phyloP scores from a whole-genome alignment of 2,888 invertebrate species.

The Saturnia pavonia region DNA sequence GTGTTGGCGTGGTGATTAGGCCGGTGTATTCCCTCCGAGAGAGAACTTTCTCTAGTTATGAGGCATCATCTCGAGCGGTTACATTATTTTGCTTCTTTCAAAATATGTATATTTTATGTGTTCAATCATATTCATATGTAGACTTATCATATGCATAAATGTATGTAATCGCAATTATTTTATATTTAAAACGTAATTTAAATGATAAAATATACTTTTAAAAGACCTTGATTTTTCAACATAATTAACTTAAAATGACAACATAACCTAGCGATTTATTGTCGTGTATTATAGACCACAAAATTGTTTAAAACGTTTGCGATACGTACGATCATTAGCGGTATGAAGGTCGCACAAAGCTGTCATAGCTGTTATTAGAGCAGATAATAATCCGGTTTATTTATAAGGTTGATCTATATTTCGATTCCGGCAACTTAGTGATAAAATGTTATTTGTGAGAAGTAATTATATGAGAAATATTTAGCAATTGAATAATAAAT shows the following conservation, averaged over 20 bases:
- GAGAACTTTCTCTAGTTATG: not conserved
- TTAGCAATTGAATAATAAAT: slow-evolving; percentile 5
- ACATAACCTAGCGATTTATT: slow-evolving; percentile 34
- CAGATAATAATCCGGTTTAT: slow-evolving; percentile 39
- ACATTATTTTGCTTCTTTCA: not conserved
- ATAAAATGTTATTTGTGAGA: slow-evolving; percentile 18
- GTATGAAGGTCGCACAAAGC: slow-evolving; percentile 33
- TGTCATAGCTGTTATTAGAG: slow-evolving; percentile 42
- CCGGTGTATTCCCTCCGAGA: not conserved
- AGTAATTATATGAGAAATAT: slow-evolving; percentile 16
- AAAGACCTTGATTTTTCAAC: slow-evolving; percentile 11
- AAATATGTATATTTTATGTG: not conserved
- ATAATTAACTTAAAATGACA: slow-evolving; percentile 4
- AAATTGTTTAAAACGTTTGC: slow-evolving; percentile 30
- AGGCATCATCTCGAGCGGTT: no score
- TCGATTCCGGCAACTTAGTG: slow-evolving; percentile 31
- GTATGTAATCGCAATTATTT: not conserved
- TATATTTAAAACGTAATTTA: not conserved
- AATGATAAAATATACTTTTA: not conserved
- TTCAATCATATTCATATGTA: not conserved
- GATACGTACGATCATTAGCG: slow-evolving; percentile 13
- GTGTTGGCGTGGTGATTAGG: not conserved
- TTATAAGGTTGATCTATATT: slow-evolving; percentile 36
- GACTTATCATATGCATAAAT: not conserved
- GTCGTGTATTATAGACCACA: slow-evolving; percentile 33